These are phyloP conservation scores for Eptesicus fuscus DNA, from an alignment of 2,113 vertebrate genomes.

Conservation along the genomic window DNA sequence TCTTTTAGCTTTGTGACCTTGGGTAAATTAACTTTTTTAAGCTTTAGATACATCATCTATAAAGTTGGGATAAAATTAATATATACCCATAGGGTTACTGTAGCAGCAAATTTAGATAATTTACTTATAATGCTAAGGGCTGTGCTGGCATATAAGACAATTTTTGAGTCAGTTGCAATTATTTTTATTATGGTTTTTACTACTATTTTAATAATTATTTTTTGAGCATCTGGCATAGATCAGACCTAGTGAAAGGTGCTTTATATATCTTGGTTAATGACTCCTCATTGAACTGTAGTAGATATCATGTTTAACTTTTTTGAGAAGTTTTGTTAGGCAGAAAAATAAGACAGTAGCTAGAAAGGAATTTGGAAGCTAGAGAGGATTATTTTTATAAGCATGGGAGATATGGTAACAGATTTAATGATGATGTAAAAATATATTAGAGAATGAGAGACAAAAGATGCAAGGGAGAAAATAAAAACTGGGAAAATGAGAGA, in stretches of 20 bases:
- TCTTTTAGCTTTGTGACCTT: neutral
- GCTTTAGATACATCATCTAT: neutral
- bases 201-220: neutral
- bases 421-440: neutral
- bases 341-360: neutral
- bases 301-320: neutral
- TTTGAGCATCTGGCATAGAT: neutral
- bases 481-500: neutral
- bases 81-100: neutral
- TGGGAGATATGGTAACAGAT: neutral
- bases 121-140: neutral
- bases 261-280: neutral
- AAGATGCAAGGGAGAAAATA: neutral
- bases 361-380: neutral
- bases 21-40: neutral
- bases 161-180: neutral
- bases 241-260: neutral
- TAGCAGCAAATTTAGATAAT: neutral
- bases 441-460: neutral
- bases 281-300: neutral
- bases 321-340: neutral
- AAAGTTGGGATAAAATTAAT: neutral
- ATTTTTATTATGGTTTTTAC: slow-evolving; percentile 14
- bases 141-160: neutral
- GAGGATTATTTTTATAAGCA: neutral